These are phyloP conservation scores for Globicephala melas DNA, from an alignment of 2,113 vertebrate genomes.

Conservation along the genomic window DNA sequence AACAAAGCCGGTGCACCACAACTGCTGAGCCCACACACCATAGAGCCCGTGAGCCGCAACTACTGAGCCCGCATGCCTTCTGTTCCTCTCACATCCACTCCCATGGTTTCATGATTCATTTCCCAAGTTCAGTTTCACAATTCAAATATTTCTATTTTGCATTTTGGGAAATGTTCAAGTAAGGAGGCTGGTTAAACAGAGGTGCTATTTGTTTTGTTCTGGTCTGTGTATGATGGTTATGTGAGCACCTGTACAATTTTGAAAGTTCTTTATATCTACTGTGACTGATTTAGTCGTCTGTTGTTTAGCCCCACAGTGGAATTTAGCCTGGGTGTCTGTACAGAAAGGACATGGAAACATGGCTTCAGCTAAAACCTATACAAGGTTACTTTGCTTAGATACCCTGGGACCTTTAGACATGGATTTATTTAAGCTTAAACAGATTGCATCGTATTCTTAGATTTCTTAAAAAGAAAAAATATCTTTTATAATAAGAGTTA, in stretches of 20 bases:
- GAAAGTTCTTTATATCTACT: neutral
- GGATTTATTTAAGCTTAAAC: neutral
- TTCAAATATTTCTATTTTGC: slow-evolving; percentile 44
- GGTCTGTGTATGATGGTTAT: neutral
- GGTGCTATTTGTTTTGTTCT: neutral
- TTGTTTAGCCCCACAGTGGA: neutral
- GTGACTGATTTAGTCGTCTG: neutral
- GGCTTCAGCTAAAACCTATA: neutral
- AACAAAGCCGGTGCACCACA: too few relatives aligned
- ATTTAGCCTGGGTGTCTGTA: neutral
- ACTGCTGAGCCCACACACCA: too few relatives aligned
- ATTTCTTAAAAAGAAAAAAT: slow-evolving; percentile 35
- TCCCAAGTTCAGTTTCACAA: slow-evolving; percentile 18
- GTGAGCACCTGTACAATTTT: neutral
- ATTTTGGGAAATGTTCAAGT: neutral
- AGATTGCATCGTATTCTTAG: slow-evolving; percentile 1
- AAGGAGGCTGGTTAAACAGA: neutral
- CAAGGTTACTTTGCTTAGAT: neutral
- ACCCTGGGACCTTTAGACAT: neutral
- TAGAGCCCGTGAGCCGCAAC: too few relatives aligned
- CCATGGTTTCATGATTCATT: neutral
- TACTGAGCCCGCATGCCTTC: neutral
- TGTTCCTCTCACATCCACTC: neutral
- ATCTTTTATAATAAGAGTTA: neutral
- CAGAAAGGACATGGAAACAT: neutral